These are phyloP conservation scores for Smittia aterrima DNA, from an alignment of 2,888 invertebrate species.

Conservation along the genomic window DNA sequence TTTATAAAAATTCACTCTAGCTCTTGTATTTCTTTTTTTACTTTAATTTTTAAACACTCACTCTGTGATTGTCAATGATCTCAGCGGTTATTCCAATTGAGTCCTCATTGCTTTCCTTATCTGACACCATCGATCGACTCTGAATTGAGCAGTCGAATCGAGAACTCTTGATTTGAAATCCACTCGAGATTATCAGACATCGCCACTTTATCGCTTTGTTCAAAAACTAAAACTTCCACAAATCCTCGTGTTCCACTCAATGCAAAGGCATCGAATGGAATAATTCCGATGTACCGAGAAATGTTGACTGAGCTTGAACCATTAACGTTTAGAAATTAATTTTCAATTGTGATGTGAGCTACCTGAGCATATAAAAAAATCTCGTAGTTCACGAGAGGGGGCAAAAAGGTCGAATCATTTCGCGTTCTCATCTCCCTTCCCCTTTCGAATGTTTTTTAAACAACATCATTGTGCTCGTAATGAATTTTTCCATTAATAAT, in stretches of 20 bases:
- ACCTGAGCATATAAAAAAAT: constrained; percentile 20
- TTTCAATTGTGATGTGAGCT: constrained; percentile 25
- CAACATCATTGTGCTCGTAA: constrained; percentile 32
- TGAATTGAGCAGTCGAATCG: constrained; percentile 4
- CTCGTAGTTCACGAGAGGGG: constrained; percentile 29
- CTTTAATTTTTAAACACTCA: too few relatives aligned
- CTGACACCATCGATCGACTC: background rate
- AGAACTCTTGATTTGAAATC: background rate
- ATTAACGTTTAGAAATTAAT: constrained; percentile 35
- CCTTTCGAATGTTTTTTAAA: background rate
- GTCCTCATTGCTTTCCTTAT: too few relatives aligned
- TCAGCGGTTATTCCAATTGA: too few relatives aligned
- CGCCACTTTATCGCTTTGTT: constrained; percentile 7
- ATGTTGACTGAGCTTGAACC: constrained; percentile 6
- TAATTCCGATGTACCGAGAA: constrained; percentile 23
- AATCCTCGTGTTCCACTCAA: constrained; percentile 31
- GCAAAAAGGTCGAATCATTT: constrained; percentile 39
- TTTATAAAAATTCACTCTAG: too few relatives aligned
- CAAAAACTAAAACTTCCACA: background rate
- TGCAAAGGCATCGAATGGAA: constrained; percentile 19
- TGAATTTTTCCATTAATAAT: constrained; percentile 41
- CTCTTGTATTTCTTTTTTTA: too few relatives aligned
- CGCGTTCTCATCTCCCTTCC: constrained; percentile 30
- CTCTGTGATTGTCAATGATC: too few relatives aligned
- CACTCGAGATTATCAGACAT: constrained; percentile 35